Evolutionary conservation across 1,140 invertebrate genomes (phyloP).

Genomic region (Teleogryllus occipitalis): DNA sequence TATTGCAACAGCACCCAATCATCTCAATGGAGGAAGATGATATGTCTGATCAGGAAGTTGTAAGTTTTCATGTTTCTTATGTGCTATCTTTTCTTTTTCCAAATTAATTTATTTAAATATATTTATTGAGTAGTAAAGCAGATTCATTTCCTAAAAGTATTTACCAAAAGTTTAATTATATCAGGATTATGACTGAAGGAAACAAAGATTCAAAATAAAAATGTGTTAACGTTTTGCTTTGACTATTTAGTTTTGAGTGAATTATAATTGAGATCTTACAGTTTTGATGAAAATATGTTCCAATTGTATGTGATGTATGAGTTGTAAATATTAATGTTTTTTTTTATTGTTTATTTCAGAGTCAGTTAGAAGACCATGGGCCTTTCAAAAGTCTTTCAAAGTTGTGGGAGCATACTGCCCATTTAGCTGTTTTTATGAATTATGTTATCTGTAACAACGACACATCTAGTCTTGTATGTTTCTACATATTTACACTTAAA

Average conservation of each 20-base stretch:
- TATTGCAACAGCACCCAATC: conserved; percentile 56
- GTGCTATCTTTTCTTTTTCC: background rate
- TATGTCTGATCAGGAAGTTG: conserved; percentile 72
- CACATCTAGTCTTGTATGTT: conserved; percentile 60
- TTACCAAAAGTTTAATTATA: background rate
- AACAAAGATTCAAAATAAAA: background rate
- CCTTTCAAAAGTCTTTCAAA: conserved; percentile 67
- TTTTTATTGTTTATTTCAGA: conserved; percentile 35
- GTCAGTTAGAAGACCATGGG: conserved; percentile 63
- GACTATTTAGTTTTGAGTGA: background rate
- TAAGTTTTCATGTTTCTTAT: conserved; percentile 34
- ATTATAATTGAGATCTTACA: background rate
- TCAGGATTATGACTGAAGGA: background rate
- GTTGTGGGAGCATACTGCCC: conserved; percentile 64
- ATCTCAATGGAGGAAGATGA: conserved; percentile 94
- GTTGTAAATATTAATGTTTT: background rate
- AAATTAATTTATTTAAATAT: conserved; percentile 20
- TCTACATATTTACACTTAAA: conserved; percentile 2
- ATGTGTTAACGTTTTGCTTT: background rate
- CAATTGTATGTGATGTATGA: background rate
- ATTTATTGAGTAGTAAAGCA: conserved; percentile 6
- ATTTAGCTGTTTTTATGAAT: conserved; percentile 82
- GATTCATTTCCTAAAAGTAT: conserved; percentile 15
- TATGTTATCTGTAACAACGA: conserved; percentile 79
- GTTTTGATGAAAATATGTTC: background rate